Conservation (phyloP, 64 coral and sea anemone species). For the Montipora sp. region DNA sequence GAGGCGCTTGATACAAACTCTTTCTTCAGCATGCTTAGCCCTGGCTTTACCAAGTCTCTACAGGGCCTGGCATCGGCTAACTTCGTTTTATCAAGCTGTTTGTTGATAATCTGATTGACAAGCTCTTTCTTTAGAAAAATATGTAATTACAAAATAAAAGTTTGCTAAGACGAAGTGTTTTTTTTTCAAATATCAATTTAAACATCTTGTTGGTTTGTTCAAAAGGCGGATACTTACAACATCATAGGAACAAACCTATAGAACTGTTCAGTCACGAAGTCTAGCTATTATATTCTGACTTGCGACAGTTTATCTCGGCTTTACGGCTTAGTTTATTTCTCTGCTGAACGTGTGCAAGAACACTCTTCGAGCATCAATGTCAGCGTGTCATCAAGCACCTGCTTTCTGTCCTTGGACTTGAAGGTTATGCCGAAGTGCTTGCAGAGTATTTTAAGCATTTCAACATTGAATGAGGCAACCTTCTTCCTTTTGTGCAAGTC, state of each 20-base stretch:
- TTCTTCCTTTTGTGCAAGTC: slow-evolving; percentile 23
- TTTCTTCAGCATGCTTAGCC: background rate
- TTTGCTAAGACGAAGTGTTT: background rate
- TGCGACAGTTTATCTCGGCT: slow-evolving; percentile 7
- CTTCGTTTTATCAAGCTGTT: slow-evolving; percentile 9
- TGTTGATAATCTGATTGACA: background rate
- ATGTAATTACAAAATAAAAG: background rate
- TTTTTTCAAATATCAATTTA: background rate
- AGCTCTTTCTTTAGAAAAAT: background rate
- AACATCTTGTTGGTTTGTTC: background rate
- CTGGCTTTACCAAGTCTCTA: background rate
- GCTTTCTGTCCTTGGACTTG: slow-evolving; percentile 33
- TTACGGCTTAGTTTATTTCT: slow-evolving; percentile 12
- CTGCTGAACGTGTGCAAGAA: background rate
- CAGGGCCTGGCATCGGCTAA: background rate
- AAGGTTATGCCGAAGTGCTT: slow-evolving; percentile 14
- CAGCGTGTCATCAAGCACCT: slow-evolving; percentile 22
- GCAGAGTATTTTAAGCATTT: too few species aligned
- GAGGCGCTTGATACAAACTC: slow-evolving; percentile 5
- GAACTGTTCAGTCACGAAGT: background rate
- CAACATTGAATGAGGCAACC: slow-evolving; percentile 19
- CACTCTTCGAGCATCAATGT: background rate
- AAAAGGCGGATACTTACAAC: slow-evolving; percentile 1
- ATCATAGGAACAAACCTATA: background rate
- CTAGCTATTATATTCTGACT: slow-evolving; percentile 7